Conservation (phyloP, 2,113 vertebrate genomes). For the Dolichallabes microphthalmus region DNA sequence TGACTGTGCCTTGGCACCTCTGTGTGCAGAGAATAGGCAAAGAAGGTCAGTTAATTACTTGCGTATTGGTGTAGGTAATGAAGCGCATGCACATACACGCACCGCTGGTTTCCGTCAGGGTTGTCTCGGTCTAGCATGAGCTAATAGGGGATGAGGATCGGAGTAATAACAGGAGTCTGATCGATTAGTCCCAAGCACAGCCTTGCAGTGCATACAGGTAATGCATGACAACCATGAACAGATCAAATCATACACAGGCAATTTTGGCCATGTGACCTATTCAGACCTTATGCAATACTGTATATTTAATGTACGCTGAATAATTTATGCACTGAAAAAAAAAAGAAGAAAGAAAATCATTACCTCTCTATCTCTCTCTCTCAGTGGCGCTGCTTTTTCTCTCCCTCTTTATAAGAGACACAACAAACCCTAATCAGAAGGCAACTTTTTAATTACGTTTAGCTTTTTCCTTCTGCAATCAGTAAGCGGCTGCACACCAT, state of each 20-base stretch:
- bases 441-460: slow-evolving; percentile 61
- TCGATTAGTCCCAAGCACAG: slow-evolving; percentile 53
- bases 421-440: slow-evolving; percentile 57
- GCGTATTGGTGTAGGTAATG: slow-evolving; percentile 77
- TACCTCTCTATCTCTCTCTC: neutral
- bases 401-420: slow-evolving; percentile 42
- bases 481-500: slow-evolving; percentile 18
- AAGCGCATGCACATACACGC: slow-evolving; percentile 60
- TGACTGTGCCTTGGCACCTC: neutral
- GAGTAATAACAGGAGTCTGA: slow-evolving; percentile 46
- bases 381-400: neutral
- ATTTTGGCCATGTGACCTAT: neutral
- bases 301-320: slow-evolving; percentile 12
- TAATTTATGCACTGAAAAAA: neutral
- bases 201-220: slow-evolving; percentile 45
- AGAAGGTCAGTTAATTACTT: slow-evolving; percentile 71
- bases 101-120: slow-evolving; percentile 51
- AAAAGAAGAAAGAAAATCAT: neutral
- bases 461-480: slow-evolving; percentile 4
- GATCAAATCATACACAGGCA: neutral
- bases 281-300: neutral
- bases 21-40: slow-evolving; percentile 23
- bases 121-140: slow-evolving; percentile 54
- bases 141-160: slow-evolving; percentile 66
- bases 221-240: slow-evolving; percentile 46